Base-by-base conservation (phyloP, 1,140 invertebrate species). In the Leptopilina boulardi region DNA sequence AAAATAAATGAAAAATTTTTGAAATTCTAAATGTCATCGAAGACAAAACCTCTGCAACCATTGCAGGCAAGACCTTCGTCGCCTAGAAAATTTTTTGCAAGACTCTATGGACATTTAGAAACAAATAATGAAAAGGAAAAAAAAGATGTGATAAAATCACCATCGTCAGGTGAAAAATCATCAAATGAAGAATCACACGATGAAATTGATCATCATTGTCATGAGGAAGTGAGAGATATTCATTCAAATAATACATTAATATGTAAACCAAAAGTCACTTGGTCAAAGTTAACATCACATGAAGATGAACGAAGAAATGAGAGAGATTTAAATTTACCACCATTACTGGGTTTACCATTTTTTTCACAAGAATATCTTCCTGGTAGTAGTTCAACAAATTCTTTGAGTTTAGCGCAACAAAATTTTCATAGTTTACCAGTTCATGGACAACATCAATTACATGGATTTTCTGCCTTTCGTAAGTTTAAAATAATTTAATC, bases 71-170 rank as follows among this genome's bases (percentile, higher is more conserved):
- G 92, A 26, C 94, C 94, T 11, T 94, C 93, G 3, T 94, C 93
- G 0, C 94, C 94, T 15, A 87, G 93, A 38, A 92, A 93, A 81
- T 95, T 95, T 86, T 95, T 95, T 80, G 93, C 93, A 8, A 89
- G 93, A 38, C 87, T 95, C 13, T 95, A 94, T 73, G 94, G 93
- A 0, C 92, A 94, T 75, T 87, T 94, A 1, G 94, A 94, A 70
- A 83, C 89, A 44, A 85, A 80, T n/a, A n/a, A n/a, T 11, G 85
- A 85, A 71, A 44, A 18, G n/a, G 81, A 77, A 10, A 66, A 72
- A 8, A n/a, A n/a, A n/a, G n/a, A n/a, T n/a, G n/a, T n/a, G 79
- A 84, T 15, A 38, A 38, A 9, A 34, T 71, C 13, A 81, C 86
- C 34, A 9, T 8, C 77, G 56, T 15, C 23, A 15, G 59, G 10